phyloP scores from a whole-genome alignment of 2,797 vertebrate genomes.

The Thaleichthys pacificus region DNA sequence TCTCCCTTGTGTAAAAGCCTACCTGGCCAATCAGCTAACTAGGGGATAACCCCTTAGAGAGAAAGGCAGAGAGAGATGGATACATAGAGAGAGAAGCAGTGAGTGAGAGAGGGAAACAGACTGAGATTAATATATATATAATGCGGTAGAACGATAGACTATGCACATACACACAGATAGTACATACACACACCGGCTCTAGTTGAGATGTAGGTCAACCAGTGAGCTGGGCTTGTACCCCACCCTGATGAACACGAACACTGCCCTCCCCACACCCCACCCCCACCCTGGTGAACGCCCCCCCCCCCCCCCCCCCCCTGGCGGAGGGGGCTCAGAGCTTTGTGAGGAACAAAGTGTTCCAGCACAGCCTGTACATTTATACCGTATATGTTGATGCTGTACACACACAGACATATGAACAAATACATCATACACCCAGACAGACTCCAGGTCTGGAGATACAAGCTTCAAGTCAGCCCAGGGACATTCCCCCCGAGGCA shows the following conservation, averaged over 20 bases:
- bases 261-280: neutral
- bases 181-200: neutral
- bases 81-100: neutral
- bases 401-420: neutral
- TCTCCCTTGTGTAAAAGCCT: too few relatives aligned
- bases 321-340: conserved; percentile 32
- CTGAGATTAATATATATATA: neutral
- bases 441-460: neutral
- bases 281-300: neutral
- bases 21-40: too few relatives aligned
- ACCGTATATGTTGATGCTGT: conserved; percentile 5
- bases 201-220: conserved; percentile 15
- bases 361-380: conserved; percentile 37
- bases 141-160: neutral
- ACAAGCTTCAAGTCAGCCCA: neutral
- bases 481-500: too few relatives aligned
- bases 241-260: conserved; percentile 8
- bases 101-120: neutral
- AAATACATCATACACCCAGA: neutral
- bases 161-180: neutral
- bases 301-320: conserved; percentile 15
- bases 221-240: conserved; percentile 6
- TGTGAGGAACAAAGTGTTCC: conserved; percentile 54
- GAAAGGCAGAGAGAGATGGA: neutral
- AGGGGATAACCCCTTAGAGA: neutral